Evolutionary conservation across 2,888 invertebrate genomes (phyloP).

Genomic region (Eupithecia pulchellata): DNA sequence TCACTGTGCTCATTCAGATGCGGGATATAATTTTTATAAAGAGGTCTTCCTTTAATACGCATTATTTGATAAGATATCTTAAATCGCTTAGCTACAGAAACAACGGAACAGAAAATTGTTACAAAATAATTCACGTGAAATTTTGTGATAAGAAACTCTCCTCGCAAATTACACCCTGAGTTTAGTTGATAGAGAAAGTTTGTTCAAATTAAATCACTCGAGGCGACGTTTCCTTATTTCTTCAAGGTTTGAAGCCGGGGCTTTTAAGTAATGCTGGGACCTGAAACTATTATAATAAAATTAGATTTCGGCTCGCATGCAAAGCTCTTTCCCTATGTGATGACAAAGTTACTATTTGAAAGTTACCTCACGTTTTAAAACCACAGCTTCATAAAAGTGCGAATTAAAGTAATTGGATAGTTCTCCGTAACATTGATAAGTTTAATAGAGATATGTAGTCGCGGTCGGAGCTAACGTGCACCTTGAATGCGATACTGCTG

Average conservation of each 20-base stretch:
- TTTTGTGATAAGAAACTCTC: slow-evolving; percentile 81
- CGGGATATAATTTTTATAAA: neutral
- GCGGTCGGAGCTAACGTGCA: slow-evolving; percentile 65
- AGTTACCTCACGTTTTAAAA: slow-evolving; percentile 31
- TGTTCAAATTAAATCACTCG: slow-evolving; percentile 79
- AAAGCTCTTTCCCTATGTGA: slow-evolving; percentile 11
- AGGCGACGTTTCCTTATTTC: slow-evolving; percentile 72
- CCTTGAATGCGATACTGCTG: slow-evolving; percentile 67
- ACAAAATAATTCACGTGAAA: slow-evolving; percentile 83
- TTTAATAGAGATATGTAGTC: slow-evolving; percentile 62
- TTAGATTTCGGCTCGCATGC: slow-evolving; percentile 36
- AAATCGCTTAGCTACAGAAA: slow-evolving; percentile 44
- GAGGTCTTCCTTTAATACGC: neutral
- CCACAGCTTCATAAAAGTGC: slow-evolving; percentile 25
- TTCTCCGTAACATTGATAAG: slow-evolving; percentile 52
- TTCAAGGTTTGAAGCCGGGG: slow-evolving; percentile 60
- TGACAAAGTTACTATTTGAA: slow-evolving; percentile 4
- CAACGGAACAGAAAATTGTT: slow-evolving; percentile 74
- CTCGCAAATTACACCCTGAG: slow-evolving; percentile 81
- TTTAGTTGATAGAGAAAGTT: slow-evolving; percentile 82
- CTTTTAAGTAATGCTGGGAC: slow-evolving; percentile 57
- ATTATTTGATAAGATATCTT: slow-evolving; percentile 5
- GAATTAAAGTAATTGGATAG: slow-evolving; percentile 35
- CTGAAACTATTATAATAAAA: slow-evolving; percentile 53
- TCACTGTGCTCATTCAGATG: slow-evolving; percentile 18